These are phyloP conservation scores for Loripinus fragilis DNA, from an alignment of 2,888 invertebrate genomes.

Conservation along the genomic window DNA sequence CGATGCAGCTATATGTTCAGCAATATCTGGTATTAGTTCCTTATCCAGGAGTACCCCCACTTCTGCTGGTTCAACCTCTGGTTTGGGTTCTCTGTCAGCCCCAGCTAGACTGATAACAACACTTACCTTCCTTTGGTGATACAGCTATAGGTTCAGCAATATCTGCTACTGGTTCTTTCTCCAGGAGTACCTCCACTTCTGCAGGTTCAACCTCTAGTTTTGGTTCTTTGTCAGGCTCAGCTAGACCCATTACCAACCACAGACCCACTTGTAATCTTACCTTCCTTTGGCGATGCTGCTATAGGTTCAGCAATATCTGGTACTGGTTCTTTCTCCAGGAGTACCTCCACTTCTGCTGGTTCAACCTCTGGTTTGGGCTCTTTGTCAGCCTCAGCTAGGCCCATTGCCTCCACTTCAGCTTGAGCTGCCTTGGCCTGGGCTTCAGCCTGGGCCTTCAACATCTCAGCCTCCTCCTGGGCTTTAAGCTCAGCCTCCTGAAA, in stretches of 20 bases:
- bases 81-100: slow-evolving; percentile 47
- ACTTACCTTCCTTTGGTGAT: background rate
- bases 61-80: background rate
- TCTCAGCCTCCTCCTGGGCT: background rate
- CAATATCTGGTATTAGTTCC: slow-evolving; percentile 39
- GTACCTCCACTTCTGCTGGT: background rate
- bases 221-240: slow-evolving; percentile 59
- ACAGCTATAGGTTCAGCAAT: slow-evolving; percentile 39
- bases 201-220: background rate
- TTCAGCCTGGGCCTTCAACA: slow-evolving; percentile 6
- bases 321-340: slow-evolving; percentile 16
- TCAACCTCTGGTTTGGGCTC: background rate
- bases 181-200: background rate
- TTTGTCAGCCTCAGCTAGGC: slow-evolving; percentile 65
- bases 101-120: slow-evolving; percentile 63
- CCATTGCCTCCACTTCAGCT: slow-evolving; percentile 39
- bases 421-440: slow-evolving; percentile 10
- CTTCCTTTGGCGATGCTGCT: background rate
- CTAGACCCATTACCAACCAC: slow-evolving; percentile 57
- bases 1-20: slow-evolving; percentile 30
- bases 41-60: slow-evolving; percentile 8
- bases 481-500: background rate
- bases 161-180: slow-evolving; percentile 26
- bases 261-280: background rate
- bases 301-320: slow-evolving; percentile 47